Conservation (phyloP, 2,797 vertebrate species). For the Spatula clypeata region DNA sequence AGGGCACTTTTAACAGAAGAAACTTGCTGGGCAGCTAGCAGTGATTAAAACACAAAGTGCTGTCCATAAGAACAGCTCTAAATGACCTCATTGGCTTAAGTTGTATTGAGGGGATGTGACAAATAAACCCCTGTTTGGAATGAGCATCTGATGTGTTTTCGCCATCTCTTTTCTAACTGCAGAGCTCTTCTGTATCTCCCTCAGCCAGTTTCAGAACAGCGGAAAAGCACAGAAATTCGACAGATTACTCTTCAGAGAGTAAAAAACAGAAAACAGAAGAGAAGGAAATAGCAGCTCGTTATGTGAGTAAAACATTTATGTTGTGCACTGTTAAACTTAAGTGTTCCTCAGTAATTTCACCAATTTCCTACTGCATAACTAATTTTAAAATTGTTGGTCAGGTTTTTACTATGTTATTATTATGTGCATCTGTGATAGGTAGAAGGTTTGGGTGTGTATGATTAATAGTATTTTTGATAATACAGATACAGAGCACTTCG, state of each 20-base stretch:
- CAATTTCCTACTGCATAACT: neutral
- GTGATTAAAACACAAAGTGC: neutral
- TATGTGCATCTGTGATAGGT: neutral
- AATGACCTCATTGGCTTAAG: neutral
- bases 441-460: neutral
- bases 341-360: neutral
- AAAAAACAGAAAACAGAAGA: conserved; percentile 97
- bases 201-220: conserved; percentile 93
- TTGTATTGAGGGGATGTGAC: neutral
- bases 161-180: conserved; percentile 61
- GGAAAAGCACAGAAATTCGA: conserved; percentile 94
- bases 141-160: neutral
- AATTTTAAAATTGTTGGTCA: neutral
- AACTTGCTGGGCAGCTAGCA: neutral
- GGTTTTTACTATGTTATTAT: neutral
- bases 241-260: conserved; percentile 93
- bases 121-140: neutral
- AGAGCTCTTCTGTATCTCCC: conserved; percentile 96
- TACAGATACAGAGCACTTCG: neutral
- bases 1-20: neutral
- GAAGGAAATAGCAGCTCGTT: conserved; percentile 91
- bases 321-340: neutral
- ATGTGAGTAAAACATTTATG: conserved; percentile 80
- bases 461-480: neutral
- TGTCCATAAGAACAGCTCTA: neutral